Base-by-base conservation (phyloP, 2,888 invertebrate genomes). In the Nymphalis urticae region DNA sequence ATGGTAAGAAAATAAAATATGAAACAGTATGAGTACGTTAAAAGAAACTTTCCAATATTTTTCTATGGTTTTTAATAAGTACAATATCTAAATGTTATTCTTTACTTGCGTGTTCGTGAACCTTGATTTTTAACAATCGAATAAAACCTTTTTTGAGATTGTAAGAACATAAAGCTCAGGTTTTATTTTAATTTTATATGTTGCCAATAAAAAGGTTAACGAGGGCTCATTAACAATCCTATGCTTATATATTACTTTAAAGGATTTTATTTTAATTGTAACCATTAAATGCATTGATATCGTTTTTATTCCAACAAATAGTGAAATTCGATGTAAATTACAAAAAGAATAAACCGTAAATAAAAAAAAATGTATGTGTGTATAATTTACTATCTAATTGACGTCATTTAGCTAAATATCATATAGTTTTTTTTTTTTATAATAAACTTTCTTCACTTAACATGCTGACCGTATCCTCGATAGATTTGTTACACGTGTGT, bases 1-100 rank as follows among this genome's bases (percentile, higher is more conserved):
- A 66, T 61, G 16, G 58, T 42, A 6, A n/a, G 54, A 56, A 56
- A 56, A 42, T 42, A 42, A 13, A 42, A 13, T 42, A 42, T 42
- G 42, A 42, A 10, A 36, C n/a, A n/a, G n/a, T 36, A 36, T 3
- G 4, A 13, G 27, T 32, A 32, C 27, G 27, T 32, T 32, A n/a
- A 56, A 32, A 7, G n/a, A 51, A 51, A 10, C 19, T 50, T 50
- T 50, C 6, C 8, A 36, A 36, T 8, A 9, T 8, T 50, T 50
- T 21, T 9, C 2, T 51, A 8, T 17, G 19, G 21, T 0, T 8
- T 51, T 4, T 10, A 42, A 42, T 42, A 42, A 42, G 42, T 42
- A 42, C 13, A 42, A 42, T 42, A 4, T 42, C 13, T 42, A 2
- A 3, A 4, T 54, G 21, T 21, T 10, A 51, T 10, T 51, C 1